phyloP scores from a whole-genome alignment of 2,888 invertebrate genomes.

The Cerastis leucographa region DNA sequence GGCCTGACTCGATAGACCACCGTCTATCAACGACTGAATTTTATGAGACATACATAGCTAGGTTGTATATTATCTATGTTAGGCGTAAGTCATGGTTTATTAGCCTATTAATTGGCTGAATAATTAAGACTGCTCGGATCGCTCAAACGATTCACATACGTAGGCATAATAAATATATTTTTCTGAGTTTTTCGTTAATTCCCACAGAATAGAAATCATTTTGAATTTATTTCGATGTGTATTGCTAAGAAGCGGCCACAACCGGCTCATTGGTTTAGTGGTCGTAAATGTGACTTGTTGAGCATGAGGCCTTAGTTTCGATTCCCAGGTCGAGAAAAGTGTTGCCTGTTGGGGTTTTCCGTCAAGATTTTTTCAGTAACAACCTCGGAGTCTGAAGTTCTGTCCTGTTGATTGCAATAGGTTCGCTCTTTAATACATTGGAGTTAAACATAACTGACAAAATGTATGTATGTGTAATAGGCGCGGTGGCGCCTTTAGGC shows the following conservation, averaged over 20 bases:
- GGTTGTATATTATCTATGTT: background rate
- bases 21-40: background rate
- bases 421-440: background rate
- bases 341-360: background rate
- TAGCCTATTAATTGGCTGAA: constrained; percentile 1
- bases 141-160: background rate
- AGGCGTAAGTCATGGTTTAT: background rate
- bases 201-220: background rate
- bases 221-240: constrained; percentile 4
- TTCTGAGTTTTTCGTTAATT: background rate
- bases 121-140: constrained; percentile 23
- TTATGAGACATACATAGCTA: background rate
- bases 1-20: background rate
- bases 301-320: background rate
- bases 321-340: background rate
- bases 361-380: background rate
- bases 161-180: background rate
- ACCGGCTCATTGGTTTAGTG: background rate
- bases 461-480: too few relatives aligned
- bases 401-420: background rate
- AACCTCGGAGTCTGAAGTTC: background rate
- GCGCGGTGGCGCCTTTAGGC: too few relatives aligned
- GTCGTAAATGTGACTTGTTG: background rate
- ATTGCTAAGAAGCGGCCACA: background rate
- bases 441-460: too few relatives aligned